A percentile compares a stretch with the other conserved stretches of the same genome.
These are phyloP conservation scores for Notothenia rossii DNA, from an alignment of 2,113 vertebrate species.

Conservation along the genomic window DNA sequence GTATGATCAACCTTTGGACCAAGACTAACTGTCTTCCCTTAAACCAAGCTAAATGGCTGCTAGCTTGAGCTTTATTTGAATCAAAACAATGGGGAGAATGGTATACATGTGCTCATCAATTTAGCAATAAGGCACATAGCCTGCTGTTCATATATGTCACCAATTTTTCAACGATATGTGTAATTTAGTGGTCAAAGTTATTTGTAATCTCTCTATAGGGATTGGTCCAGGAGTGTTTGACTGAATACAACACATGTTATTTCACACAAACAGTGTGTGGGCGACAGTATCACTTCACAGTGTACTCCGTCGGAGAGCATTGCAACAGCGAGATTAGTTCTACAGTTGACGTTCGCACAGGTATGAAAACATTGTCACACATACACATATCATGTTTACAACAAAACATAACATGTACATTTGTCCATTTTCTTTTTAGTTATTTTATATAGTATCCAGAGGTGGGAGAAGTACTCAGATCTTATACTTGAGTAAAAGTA, in stretches of 20 bases:
- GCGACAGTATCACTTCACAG: constrained; percentile 75
- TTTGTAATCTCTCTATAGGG: constrained; percentile 59
- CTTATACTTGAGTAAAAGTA: no score
- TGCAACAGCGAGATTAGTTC: constrained; percentile 71
- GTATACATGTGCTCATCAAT: background rate
- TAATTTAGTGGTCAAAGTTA: background rate
- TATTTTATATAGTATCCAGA: no score
- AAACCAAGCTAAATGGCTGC: background rate
- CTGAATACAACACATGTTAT: constrained; percentile 78
- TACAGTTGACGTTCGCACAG: constrained; percentile 73
- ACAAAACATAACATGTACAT: background rate
- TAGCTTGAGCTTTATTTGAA: background rate
- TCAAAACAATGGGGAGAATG: no score
- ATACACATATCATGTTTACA: background rate
- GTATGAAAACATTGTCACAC: constrained; percentile 55
- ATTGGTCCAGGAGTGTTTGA: constrained; percentile 71
- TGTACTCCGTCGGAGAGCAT: constrained; percentile 49
- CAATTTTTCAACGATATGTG: background rate
- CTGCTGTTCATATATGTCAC: background rate
- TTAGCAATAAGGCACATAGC: background rate
- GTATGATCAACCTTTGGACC: background rate
- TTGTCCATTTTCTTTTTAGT: no score
- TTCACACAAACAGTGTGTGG: constrained; percentile 82
- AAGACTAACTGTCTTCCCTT: background rate
- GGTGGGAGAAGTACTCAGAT: no score